Conservation (phyloP, 2,888 invertebrate genomes). For the Petrophora chlorosata region DNA sequence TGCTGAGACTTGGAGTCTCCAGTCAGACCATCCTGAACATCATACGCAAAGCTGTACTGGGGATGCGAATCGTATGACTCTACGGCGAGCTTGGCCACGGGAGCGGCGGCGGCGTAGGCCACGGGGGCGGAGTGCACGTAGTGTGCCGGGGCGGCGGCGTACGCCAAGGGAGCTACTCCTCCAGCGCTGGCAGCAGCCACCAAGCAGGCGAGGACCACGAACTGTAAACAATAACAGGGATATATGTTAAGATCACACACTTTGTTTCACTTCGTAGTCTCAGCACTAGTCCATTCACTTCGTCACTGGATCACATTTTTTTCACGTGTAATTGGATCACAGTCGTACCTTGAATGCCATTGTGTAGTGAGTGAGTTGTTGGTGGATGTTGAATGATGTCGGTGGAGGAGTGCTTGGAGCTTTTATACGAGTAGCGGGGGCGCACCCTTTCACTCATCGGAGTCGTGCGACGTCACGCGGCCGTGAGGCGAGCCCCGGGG, state of each 20-base stretch:
- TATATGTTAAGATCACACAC: slow-evolving; percentile 15
- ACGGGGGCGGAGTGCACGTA: slow-evolving; percentile 48
- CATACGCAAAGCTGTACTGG: slow-evolving; percentile 80
- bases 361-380: slow-evolving; percentile 61
- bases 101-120: slow-evolving; percentile 49
- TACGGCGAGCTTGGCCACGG: slow-evolving; percentile 55
- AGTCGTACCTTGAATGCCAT: slow-evolving; percentile 77
- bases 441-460: slow-evolving; percentile 75
- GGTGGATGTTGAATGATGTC: slow-evolving; percentile 72
- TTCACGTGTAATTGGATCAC: too few relatives aligned
- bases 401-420: slow-evolving; percentile 61
- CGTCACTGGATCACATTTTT: slow-evolving; percentile 31
- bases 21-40: slow-evolving; percentile 82
- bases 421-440: slow-evolving; percentile 71
- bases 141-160: slow-evolving; percentile 48
- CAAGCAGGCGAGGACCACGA: slow-evolving; percentile 65
- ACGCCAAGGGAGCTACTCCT: slow-evolving; percentile 54
- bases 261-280: slow-evolving; percentile 8
- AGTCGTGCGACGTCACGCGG: slow-evolving; percentile 53
- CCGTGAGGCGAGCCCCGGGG: slow-evolving; percentile 70
- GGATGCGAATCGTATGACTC: slow-evolving; percentile 63
- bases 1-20: slow-evolving; percentile 76
- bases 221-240: slow-evolving; percentile 51
- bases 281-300: slow-evolving; percentile 9
- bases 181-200: slow-evolving; percentile 69